phyloP scores from a whole-genome alignment of 2,113 vertebrate genomes.

The Sturnus vulgaris region DNA sequence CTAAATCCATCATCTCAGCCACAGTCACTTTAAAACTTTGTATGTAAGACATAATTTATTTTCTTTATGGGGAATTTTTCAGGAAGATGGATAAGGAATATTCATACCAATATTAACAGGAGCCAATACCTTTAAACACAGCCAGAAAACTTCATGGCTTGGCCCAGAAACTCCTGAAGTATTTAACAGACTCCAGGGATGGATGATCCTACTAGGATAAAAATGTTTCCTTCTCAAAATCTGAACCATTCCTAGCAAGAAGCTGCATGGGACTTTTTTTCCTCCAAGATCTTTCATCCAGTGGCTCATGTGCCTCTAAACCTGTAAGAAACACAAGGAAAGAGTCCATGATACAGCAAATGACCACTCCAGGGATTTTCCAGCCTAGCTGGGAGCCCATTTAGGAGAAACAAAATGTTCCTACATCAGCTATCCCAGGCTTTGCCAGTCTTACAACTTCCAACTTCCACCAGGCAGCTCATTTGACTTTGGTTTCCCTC shows the following conservation, averaged over 20 bases:
- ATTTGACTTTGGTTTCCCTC: neutral
- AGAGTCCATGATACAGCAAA: neutral
- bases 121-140: neutral
- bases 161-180: neutral
- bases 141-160: neutral
- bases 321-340: neutral
- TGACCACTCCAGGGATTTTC: neutral
- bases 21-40: neutral
- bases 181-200: neutral
- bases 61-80: neutral
- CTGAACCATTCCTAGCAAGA: neutral
- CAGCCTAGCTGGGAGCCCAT: neutral
- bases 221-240: slow-evolving; percentile 9
- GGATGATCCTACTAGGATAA: neutral
- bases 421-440: neutral
- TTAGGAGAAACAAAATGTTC: neutral
- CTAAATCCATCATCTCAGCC: neutral
- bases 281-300: neutral
- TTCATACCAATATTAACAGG: neutral
- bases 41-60: neutral
- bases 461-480: neutral
- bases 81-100: neutral
- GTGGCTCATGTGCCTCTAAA: neutral
- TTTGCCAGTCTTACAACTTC: neutral
- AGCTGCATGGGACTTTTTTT: neutral